Evolutionary conservation across 92 coral and sea anemone species (phyloP), one percentile per base, ranked within the genome.

Genomic region (Bergia sp.): DNA sequence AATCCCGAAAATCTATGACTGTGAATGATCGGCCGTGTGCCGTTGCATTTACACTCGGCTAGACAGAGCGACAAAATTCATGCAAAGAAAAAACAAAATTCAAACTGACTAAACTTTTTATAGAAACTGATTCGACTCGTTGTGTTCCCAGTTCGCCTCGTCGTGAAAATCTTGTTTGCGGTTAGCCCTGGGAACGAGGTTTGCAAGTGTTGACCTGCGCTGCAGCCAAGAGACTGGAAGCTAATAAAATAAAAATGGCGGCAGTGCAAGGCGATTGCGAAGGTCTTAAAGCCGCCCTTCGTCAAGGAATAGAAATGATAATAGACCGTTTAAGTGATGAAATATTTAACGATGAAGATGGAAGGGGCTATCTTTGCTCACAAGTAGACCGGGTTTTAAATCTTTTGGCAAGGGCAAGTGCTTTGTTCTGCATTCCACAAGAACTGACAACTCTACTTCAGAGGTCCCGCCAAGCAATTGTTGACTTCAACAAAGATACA

Each of bases 401-500:
- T 73, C 88, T 85, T 5, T 72, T 85, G 78, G 78, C 88, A 73
- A 73, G 81, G 37, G 88, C 76, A 72, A 72, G 76, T 72, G 37
- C 76, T 72, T 72, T 72, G 76, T 76, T 76, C 80, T 39, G 7
- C 85, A 88, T 88, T 69, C 91, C 93, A 6, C 41, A 47, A 57
- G 89, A 91, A 39, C 84, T 88, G 29, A 47, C 75, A 44, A 82
- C 86, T 71, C 73, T 82, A n/a, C 89, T 91, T 65, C 73, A 82
- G 50, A 82, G 77, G 44, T 87, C 91, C 85, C 89, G 88, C 65
- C 89, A 87, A 66, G 88, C 71, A 53, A 16, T 88, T 41, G 20
- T 29, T 79, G 73, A 88, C 79, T 41, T 45, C 18, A 79, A 88
- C 71, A 2, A 21, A 8, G 90, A 78, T 36, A 83, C 57, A 79